Evolutionary conservation across 2,797 vertebrate species (phyloP).

Genomic region (Paratrypauchen microcephalus): DNA sequence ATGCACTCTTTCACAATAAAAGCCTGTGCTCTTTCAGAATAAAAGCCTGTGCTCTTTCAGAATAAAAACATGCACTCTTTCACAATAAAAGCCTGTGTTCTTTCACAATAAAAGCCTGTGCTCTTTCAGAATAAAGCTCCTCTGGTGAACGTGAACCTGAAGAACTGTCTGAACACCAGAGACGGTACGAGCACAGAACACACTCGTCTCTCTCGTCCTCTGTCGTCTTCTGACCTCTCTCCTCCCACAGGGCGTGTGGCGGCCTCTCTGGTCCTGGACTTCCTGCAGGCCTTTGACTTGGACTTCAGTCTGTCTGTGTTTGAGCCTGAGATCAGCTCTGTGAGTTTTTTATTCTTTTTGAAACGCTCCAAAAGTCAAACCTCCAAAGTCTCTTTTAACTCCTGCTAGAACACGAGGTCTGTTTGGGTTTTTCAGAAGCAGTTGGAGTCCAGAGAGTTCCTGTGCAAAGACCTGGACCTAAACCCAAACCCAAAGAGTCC

Average conservation of each 20-base stretch:
- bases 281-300: constrained; percentile 91
- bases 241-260: constrained; percentile 81
- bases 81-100: constrained; percentile 40
- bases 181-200: constrained; percentile 77
- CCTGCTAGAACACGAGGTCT: no score
- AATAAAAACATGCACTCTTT: no score
- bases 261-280: constrained; percentile 89
- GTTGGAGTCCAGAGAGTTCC: constrained; percentile 1
- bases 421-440: background rate
- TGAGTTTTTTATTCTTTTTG: constrained; percentile 62
- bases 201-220: no score
- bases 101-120: constrained; percentile 41
- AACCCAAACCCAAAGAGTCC: background rate
- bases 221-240: no score
- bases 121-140: constrained; percentile 85
- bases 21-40: no score
- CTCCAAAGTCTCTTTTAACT: no score
- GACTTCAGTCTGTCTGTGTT: constrained; percentile 95
- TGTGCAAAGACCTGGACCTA: background rate
- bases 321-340: constrained; percentile 90
- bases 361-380: no score
- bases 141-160: constrained; percentile 90
- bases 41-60: no score
- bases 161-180: constrained; percentile 87
- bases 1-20: no score